These are phyloP conservation scores for Arothron firmamentum DNA, from an alignment of 2,113 vertebrate genomes.

Conservation along the genomic window DNA sequence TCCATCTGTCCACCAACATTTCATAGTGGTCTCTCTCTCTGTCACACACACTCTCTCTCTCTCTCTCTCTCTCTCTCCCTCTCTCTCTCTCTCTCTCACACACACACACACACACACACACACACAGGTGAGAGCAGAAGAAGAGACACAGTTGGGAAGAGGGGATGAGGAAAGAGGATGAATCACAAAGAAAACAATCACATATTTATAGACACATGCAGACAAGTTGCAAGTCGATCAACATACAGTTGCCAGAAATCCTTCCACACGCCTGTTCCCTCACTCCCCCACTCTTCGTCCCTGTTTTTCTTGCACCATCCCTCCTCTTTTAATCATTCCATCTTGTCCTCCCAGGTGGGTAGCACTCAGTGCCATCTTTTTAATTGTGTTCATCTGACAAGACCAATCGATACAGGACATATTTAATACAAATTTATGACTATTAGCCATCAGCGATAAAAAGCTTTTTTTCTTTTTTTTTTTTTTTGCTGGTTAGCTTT, in stretches of 20 bases:
- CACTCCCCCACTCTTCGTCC: constrained; percentile 21
- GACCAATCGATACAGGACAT: constrained; percentile 72
- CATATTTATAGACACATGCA: constrained; percentile 29
- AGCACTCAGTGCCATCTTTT: constrained; percentile 65
- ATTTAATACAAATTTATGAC: constrained; percentile 75
- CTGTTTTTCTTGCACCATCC: constrained; percentile 17
- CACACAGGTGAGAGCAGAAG: not conserved
- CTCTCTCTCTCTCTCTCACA: constrained; percentile 2
- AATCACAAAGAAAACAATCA: constrained; percentile 39
- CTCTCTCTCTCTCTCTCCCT: not conserved
- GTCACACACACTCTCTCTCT: constrained; percentile 29
- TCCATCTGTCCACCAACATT: constrained; percentile 65
- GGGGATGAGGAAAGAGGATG: constrained; percentile 32
- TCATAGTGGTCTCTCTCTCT: constrained; percentile 57
- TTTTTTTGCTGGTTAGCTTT: constrained; percentile 34
- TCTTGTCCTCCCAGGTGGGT: constrained; percentile 56
- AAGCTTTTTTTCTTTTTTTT: constrained; percentile 32
- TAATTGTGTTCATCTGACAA: constrained; percentile 70
- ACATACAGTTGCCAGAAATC: constrained; percentile 39
- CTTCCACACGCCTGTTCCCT: constrained; percentile 17
- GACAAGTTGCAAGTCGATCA: constrained; percentile 42
- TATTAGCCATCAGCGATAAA: constrained; percentile 68
- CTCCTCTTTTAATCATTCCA: constrained; percentile 26
- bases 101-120: not conserved
- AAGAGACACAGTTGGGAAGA: constrained; percentile 8